phyloP scores from a whole-genome alignment of 2,888 invertebrate species.

The Synergus laeviventris region DNA sequence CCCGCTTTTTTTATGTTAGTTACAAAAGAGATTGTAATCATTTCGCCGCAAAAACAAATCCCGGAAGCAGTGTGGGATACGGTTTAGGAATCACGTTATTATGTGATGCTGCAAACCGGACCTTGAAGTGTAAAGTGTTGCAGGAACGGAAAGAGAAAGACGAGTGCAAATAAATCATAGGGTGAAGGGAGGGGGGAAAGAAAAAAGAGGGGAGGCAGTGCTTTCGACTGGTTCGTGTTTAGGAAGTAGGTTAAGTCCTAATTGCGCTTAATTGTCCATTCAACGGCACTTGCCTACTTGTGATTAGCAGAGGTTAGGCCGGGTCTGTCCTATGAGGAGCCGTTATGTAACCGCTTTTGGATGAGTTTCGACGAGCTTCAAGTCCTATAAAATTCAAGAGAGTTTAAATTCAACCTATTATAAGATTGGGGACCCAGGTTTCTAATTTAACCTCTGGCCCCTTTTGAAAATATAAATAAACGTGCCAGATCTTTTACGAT shows the following conservation, averaged over 20 bases:
- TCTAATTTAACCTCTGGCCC: constrained; percentile 5
- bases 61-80: constrained; percentile 21
- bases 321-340: constrained; percentile 52
- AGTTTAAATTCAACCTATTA: background rate
- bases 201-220: constrained; percentile 39
- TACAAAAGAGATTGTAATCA: background rate
- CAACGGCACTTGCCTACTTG: constrained; percentile 67
- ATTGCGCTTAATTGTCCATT: constrained; percentile 71
- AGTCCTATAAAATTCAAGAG: constrained; percentile 12
- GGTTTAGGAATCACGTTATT: constrained; percentile 30
- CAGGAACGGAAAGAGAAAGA: constrained; percentile 20
- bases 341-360: constrained; percentile 48
- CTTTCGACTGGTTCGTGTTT: constrained; percentile 50
- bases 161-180: background rate
- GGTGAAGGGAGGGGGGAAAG: constrained; percentile 40
- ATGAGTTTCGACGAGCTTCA: background rate
- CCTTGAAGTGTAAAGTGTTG: constrained; percentile 42
- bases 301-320: constrained; percentile 63
- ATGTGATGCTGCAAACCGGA: constrained; percentile 32
- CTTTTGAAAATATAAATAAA: constrained; percentile 8
- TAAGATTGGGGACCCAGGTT: constrained; percentile 14
- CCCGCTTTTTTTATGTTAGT: background rate
- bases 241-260: constrained; percentile 70
- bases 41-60: background rate
- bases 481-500: background rate